These are phyloP conservation scores for Syngnathus floridae DNA, from an alignment of 2,113 vertebrate genomes.

Conservation along the genomic window DNA sequence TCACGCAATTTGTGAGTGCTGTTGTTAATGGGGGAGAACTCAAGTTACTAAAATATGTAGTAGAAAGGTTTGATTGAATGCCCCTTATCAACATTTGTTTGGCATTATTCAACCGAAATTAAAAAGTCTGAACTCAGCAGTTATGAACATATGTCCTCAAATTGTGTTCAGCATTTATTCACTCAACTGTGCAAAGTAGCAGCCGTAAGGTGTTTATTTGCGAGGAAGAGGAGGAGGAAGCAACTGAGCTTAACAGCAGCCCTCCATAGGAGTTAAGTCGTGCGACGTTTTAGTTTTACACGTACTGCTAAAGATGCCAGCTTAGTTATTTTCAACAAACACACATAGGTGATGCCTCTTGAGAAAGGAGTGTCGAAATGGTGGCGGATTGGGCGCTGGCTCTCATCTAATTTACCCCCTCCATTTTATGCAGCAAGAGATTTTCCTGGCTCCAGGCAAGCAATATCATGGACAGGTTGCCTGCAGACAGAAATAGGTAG, in stretches of 20 bases:
- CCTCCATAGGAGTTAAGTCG: not conserved
- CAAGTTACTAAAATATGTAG: too few relatives aligned
- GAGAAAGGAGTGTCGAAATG: too few relatives aligned
- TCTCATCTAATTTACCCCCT: too few relatives aligned
- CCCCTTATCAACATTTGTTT: not conserved
- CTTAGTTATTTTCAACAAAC: too few relatives aligned
- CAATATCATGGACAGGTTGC: not conserved
- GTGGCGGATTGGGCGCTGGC: too few relatives aligned
- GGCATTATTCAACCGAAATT: not conserved
- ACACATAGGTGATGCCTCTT: too few relatives aligned
- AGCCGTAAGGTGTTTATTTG: not conserved
- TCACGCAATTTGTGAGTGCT: conserved; percentile 7
- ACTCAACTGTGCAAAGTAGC: not conserved
- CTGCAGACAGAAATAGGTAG: not conserved
- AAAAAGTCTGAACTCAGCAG: not conserved
- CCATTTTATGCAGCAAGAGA: too few relatives aligned
- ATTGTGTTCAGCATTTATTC: not conserved
- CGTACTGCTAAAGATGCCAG: too few relatives aligned
- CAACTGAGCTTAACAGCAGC: not conserved
- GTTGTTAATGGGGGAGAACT: not conserved
- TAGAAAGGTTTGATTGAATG: not conserved
- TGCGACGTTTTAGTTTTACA: too few relatives aligned
- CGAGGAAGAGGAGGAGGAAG: not conserved
- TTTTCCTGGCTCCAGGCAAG: not conserved
- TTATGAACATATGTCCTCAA: not conserved